Conservation (phyloP, 2,113 vertebrate species). For the Oostethus manadensis region DNA sequence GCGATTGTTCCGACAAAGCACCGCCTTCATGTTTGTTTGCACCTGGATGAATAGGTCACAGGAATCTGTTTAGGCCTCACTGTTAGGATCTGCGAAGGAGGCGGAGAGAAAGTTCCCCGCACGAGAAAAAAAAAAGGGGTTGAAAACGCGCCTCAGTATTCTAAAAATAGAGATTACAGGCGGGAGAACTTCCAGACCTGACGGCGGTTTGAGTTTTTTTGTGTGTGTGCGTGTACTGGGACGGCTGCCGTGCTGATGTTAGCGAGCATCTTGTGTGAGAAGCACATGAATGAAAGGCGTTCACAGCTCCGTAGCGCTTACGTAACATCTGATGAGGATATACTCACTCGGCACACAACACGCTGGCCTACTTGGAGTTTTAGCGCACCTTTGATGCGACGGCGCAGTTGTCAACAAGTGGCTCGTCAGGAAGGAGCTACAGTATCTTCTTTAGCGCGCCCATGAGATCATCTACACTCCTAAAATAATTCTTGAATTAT, state of each 20-base stretch:
- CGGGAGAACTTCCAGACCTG: conserved; percentile 36
- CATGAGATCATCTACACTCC: too few species aligned
- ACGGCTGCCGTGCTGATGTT: conserved; percentile 34
- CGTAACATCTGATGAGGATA: conserved; percentile 17
- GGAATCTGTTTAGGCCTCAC: too few species aligned
- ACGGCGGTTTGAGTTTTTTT: conserved; percentile 42
- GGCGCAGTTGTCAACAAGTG: neutral
- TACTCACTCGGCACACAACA: conserved; percentile 3
- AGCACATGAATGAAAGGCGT: conserved; percentile 42
- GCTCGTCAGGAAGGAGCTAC: neutral
- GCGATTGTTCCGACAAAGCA: too few species aligned
- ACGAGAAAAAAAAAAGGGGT: conserved; percentile 11
- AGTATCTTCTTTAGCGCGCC: too few species aligned
- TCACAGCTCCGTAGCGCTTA: conserved; percentile 22
- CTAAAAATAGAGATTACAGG: conserved; percentile 50
- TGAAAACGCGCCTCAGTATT: conserved; percentile 8
- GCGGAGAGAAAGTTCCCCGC: conserved; percentile 8
- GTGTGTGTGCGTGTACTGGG: conserved; percentile 28
- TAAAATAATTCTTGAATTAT: too few species aligned
- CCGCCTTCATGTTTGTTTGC: too few species aligned
- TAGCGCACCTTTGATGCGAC: too few species aligned
- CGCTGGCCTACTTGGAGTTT: conserved; percentile 34
- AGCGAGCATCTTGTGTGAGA: conserved; percentile 27
- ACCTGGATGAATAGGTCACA: too few species aligned
- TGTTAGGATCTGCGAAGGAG: too few species aligned